Conservation (phyloP, 53 echinoderm and acorn worm species). For the Holothuria leucospilota region DNA sequence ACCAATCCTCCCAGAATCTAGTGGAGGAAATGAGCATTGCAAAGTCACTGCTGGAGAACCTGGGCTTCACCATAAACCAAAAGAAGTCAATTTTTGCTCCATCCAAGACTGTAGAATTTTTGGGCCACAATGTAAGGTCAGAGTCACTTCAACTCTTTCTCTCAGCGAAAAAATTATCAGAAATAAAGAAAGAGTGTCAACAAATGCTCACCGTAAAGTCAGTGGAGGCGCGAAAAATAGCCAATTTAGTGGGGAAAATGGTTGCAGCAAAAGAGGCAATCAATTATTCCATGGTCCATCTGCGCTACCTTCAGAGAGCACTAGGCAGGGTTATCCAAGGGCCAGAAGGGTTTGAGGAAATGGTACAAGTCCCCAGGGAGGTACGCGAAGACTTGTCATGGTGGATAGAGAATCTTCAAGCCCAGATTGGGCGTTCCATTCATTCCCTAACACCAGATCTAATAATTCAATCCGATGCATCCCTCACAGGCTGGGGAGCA, state of each 20-base stretch:
- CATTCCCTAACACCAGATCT: constrained; percentile 3
- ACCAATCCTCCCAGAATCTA: not conserved
- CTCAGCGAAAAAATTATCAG: not conserved
- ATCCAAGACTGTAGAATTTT: constrained; percentile 1
- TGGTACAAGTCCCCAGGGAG: not conserved
- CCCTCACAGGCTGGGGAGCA: not conserved
- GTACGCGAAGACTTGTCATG: not conserved
- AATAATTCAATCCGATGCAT: constrained; percentile 13
- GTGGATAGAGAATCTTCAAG: constrained; percentile 17
- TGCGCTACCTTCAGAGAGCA: constrained; percentile 4
- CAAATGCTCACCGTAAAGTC: not conserved
- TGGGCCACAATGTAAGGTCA: not conserved
- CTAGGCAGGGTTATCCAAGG: not conserved
- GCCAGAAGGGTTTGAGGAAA: not conserved
- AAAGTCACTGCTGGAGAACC: constrained; percentile 2
- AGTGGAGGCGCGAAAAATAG: not conserved
- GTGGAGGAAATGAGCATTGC: not conserved
- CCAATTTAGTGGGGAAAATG: constrained; percentile 12
- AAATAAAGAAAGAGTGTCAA: constrained; percentile 20
- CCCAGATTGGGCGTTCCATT: constrained; percentile 13
- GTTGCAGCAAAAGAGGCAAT: constrained; percentile 19
- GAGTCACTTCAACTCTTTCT: not conserved
- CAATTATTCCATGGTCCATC: constrained; percentile 29
- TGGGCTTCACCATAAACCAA: not conserved
- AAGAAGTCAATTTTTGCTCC: not conserved